Conservation (phyloP, 1,140 invertebrate genomes). For the Archegozetes longisetosus region DNA sequence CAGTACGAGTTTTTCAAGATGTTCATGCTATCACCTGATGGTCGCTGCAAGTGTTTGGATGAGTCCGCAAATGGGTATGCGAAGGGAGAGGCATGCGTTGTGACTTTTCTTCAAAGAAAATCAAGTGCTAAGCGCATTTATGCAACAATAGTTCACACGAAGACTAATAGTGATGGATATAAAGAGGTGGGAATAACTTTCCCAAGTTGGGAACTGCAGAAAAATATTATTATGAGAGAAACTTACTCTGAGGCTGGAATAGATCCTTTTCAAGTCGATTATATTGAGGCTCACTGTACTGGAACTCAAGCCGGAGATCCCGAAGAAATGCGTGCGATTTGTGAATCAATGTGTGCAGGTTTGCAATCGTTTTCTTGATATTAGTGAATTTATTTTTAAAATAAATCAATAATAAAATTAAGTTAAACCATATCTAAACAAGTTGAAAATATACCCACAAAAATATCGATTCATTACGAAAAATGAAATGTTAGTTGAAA, state of each 20-base stretch:
- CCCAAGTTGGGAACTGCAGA: constrained; percentile 71
- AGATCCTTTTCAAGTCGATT: constrained; percentile 60
- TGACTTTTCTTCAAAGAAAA: constrained; percentile 34
- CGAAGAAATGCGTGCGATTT: constrained; percentile 71
- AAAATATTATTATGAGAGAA: constrained; percentile 54
- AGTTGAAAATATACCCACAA: too few relatives aligned
- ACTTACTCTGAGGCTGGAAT: constrained; percentile 63
- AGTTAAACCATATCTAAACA: constrained; percentile 76
- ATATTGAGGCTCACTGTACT: constrained; percentile 91
- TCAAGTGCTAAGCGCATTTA: constrained; percentile 33
- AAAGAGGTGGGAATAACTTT: constrained; percentile 69
- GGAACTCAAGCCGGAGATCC: constrained; percentile 54
- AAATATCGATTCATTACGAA: too few relatives aligned
- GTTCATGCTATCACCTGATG: constrained; percentile 38
- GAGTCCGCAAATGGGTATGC: constrained; percentile 17
- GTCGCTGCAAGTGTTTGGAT: constrained; percentile 42
- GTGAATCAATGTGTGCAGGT: constrained; percentile 55
- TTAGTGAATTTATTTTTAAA: constrained; percentile 75
- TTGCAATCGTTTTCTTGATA: constrained; percentile 14
- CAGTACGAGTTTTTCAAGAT: constrained; percentile 58
- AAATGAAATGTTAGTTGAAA: too few relatives aligned
- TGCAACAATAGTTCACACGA: constrained; percentile 48
- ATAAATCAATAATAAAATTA: constrained; percentile 94
- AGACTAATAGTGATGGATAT: constrained; percentile 71
- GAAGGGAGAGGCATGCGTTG: constrained; percentile 32